Percentiles rank a stretch among this genome's conserved stretches.
phyloP scores from a whole-genome alignment of 2,797 vertebrate species.

The Cossypha caffra region DNA sequence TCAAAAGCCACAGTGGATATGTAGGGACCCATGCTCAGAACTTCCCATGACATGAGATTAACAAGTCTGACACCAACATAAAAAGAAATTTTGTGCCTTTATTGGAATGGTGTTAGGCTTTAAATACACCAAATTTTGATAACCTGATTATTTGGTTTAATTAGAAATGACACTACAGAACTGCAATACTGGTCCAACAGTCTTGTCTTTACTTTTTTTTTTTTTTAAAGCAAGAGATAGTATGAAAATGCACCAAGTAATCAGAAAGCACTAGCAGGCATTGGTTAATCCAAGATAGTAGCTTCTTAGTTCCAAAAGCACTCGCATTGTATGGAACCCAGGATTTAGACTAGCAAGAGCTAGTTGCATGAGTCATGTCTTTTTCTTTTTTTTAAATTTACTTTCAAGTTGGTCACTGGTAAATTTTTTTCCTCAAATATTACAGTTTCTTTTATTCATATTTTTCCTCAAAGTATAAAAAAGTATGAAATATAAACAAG shows the following conservation, averaged over 20 bases:
- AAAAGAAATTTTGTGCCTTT: conserved; percentile 92
- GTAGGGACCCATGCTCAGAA: conserved; percentile 70
- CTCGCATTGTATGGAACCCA: conserved; percentile 72
- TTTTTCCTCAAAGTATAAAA: conserved; percentile 90
- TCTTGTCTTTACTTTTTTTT: conserved; percentile 76
- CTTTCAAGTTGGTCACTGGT: conserved; percentile 75
- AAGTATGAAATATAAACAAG: conserved; percentile 94
- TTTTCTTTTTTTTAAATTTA: conserved; percentile 50
- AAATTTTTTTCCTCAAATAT: conserved; percentile 74
- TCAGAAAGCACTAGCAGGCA: conserved; percentile 84
- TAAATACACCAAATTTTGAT: conserved; percentile 89
- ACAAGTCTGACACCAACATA: conserved; percentile 79
- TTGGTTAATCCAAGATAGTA: conserved; percentile 79
- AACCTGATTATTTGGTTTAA: conserved; percentile 85
- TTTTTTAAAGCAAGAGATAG: conserved; percentile 78
- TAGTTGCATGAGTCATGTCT: conserved; percentile 69
- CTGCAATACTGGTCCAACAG: conserved; percentile 91
- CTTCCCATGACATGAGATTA: conserved; percentile 72
- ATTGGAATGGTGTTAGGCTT: conserved; percentile 93
- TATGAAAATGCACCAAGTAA: conserved; percentile 80
- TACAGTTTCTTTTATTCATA: conserved; percentile 74
- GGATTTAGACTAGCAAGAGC: conserved; percentile 60
- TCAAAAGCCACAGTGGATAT: conserved; percentile 61
- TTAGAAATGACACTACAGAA: conserved; percentile 85
- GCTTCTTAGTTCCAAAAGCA: conserved; percentile 80